Evolutionary conservation across 2,797 vertebrate species (phyloP).

Genomic region (Todus mexicanus): DNA sequence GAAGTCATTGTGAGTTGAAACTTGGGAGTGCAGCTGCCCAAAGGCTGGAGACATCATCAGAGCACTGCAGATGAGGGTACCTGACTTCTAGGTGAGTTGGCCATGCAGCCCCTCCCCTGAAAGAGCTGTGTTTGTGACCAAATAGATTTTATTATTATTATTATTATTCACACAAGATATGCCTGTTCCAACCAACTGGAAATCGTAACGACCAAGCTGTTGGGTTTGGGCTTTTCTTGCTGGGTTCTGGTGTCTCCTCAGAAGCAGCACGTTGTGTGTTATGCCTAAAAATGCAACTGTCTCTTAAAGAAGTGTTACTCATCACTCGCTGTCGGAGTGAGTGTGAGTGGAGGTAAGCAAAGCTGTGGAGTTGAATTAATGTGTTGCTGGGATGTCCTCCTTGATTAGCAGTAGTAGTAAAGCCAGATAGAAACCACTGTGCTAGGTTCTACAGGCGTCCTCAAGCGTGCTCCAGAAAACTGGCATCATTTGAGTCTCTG

Average conservation of each 20-base stretch:
- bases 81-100: not conserved
- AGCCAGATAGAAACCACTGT: not conserved
- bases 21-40: not conserved
- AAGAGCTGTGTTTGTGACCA: not conserved
- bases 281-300: not conserved
- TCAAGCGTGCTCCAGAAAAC: not conserved
- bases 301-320: not conserved
- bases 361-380: not conserved
- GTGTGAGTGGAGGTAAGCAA: not conserved
- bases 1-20: not conserved
- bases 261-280: not conserved
- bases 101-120: not conserved
- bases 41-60: not conserved
- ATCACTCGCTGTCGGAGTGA: not conserved
- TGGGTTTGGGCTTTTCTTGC: not conserved
- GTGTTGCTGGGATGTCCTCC: not conserved
- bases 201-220: not conserved
- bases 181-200: not conserved
- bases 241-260: not conserved
- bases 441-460: not conserved
- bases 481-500: not conserved
- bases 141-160: too few relatives aligned
- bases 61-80: rapidly evolving
- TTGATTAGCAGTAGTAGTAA: not conserved
- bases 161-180: not conserved